phyloP scores from a whole-genome alignment of 2,797 vertebrate species.

The Leptoclinus maculatus region DNA sequence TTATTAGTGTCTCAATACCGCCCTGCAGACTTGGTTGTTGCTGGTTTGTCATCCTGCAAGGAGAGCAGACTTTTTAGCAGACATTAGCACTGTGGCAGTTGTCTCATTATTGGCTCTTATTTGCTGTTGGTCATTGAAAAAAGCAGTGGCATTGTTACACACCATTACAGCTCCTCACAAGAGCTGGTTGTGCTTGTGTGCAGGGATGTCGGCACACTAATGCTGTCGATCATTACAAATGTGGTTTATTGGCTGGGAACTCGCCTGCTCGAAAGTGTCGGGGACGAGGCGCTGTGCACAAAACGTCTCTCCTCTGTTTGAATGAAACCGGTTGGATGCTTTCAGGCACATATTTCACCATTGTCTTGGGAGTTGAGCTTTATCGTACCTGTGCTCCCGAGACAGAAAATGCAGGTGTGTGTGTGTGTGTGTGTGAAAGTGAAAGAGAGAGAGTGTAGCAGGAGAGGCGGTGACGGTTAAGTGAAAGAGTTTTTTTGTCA shows the following conservation, averaged over 20 bases:
- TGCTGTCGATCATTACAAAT: constrained; percentile 22
- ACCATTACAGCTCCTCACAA: constrained; percentile 32
- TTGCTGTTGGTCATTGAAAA: constrained; percentile 30
- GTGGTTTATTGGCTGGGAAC: constrained; percentile 25
- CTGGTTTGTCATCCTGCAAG: neutral
- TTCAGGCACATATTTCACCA: constrained; percentile 38
- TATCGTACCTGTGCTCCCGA: constrained; percentile 32
- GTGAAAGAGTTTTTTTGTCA: constrained; percentile 56
- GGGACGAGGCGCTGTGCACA: constrained; percentile 11
- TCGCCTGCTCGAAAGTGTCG: constrained; percentile 2
- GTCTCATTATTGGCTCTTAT: constrained; percentile 37
- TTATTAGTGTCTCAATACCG: neutral
- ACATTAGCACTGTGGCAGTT: constrained; percentile 6
- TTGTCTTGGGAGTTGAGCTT: constrained; percentile 50
- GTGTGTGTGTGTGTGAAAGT: constrained; percentile 2
- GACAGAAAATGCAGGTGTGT: constrained; percentile 37
- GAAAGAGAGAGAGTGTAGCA: constrained; percentile 10
- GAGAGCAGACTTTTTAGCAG: neutral
- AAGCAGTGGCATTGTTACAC: constrained; percentile 21
- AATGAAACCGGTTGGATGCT: constrained; percentile 30
- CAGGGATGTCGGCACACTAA: neutral
- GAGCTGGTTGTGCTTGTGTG: constrained; percentile 21
- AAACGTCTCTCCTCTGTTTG: constrained; percentile 3
- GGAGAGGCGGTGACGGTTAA: constrained; percentile 23
- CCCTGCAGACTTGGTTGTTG: neutral